phyloP scores from a whole-genome alignment of 2,113 vertebrate genomes.

The Sterrhoptilus dennistouni region DNA sequence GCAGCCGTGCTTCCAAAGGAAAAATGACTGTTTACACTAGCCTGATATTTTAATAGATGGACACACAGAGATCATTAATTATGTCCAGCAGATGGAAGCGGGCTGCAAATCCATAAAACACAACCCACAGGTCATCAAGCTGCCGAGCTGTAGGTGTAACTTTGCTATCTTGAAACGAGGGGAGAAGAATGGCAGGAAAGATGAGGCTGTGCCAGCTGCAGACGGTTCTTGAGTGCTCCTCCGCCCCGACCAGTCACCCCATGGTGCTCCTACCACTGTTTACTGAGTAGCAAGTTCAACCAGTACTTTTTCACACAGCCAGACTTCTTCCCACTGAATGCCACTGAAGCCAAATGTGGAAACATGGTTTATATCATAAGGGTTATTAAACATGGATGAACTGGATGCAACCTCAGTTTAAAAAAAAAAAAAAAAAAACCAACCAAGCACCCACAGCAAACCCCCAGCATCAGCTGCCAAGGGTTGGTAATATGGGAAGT shows the following conservation, averaged over 20 bases:
- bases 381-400: background rate
- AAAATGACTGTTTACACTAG: conserved; percentile 9
- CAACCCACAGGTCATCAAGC: background rate
- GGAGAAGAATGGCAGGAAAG: background rate
- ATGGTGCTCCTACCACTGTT: background rate
- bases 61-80: background rate
- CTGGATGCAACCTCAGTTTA: background rate
- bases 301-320: background rate
- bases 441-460: background rate
- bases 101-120: background rate
- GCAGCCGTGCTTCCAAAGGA: background rate
- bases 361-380: background rate
- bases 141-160: background rate
- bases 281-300: background rate
- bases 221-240: background rate
- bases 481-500: background rate
- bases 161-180: background rate
- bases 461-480: background rate
- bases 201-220: conserved; percentile 6
- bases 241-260: background rate
- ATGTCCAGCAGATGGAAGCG: background rate
- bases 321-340: background rate
- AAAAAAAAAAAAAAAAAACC: too few species aligned
- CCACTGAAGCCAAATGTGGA: background rate
- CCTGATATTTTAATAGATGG: background rate